Evolutionary conservation across 2,888 invertebrate genomes (phyloP).

Genomic region (Margaritifera margaritifera): DNA sequence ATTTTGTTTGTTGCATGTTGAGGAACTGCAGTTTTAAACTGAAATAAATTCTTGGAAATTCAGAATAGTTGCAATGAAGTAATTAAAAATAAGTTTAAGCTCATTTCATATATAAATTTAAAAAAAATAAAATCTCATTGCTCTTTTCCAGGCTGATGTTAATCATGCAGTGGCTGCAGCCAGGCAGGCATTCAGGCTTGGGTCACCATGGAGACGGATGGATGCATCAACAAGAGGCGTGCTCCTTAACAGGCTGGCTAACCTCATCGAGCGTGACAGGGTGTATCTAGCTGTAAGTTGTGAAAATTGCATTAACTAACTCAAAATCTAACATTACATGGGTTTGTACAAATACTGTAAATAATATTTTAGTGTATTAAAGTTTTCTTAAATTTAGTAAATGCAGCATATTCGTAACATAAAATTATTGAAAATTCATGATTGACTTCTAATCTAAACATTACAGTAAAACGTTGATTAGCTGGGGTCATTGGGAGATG

Average conservation of each 20-base stretch:
- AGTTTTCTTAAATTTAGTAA: background rate
- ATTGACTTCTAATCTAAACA: too few relatives aligned
- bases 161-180: slow-evolving; percentile 77
- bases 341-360: background rate
- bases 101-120: too few relatives aligned
- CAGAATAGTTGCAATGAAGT: background rate
- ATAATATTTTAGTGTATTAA: background rate
- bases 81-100: background rate
- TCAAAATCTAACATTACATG: background rate
- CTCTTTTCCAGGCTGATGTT: slow-evolving; percentile 74
- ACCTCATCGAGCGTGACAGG: slow-evolving; percentile 86
- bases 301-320: too few relatives aligned
- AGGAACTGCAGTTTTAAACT: too few relatives aligned
- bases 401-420: background rate
- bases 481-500: too few relatives aligned
- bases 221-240: slow-evolving; percentile 88
- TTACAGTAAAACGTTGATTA: too few relatives aligned
- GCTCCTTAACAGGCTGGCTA: slow-evolving; percentile 85
- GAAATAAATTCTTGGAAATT: background rate
- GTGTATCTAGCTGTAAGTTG: slow-evolving; percentile 82
- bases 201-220: slow-evolving; percentile 77
- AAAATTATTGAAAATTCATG: background rate
- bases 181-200: slow-evolving; percentile 74
- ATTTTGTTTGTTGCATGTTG: too few relatives aligned
- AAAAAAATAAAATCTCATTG: too few relatives aligned